phyloP scores from a whole-genome alignment of 1,140 invertebrate species.

The Heliothis subflexa region DNA sequence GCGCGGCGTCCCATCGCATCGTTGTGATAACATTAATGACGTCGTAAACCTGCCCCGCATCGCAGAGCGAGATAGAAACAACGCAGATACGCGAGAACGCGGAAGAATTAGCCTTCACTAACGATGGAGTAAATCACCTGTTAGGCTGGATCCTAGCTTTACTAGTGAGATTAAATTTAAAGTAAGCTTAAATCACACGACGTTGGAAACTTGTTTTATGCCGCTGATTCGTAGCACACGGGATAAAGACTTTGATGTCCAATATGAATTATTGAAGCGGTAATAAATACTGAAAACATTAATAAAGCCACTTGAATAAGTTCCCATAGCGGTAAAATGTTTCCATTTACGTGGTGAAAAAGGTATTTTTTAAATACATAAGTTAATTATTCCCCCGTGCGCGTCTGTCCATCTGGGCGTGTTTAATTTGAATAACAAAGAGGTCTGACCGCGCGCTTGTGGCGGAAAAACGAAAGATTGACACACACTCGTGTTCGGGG shows the following conservation, averaged over 20 bases:
- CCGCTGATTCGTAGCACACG: slow-evolving; percentile 27
- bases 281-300: slow-evolving; percentile 20
- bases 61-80: slow-evolving; percentile 64
- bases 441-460: slow-evolving; percentile 61
- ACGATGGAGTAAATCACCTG: slow-evolving; percentile 77
- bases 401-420: slow-evolving; percentile 58
- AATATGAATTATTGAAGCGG: slow-evolving; percentile 19
- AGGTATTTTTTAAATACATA: slow-evolving; percentile 54
- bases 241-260: slow-evolving; percentile 43
- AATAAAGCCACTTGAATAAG: slow-evolving; percentile 2
- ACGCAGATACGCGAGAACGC: slow-evolving; percentile 67
- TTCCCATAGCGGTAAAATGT: slow-evolving; percentile 18
- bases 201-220: slow-evolving; percentile 55
- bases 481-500: slow-evolving; percentile 56
- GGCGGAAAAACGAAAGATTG: slow-evolving; percentile 71
- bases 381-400: slow-evolving; percentile 68
- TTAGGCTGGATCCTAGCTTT: slow-evolving; percentile 54
- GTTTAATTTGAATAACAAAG: slow-evolving; percentile 78
- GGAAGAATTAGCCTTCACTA: slow-evolving; percentile 77
- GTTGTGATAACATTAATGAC: slow-evolving; percentile 76
- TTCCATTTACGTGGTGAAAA: slow-evolving; percentile 35
- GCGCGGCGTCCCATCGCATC: slow-evolving; percentile 52
- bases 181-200: slow-evolving; percentile 60
- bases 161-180: slow-evolving; percentile 66
- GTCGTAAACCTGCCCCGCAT: slow-evolving; percentile 70